Evolutionary conservation across 2,888 invertebrate genomes (phyloP).

Genomic region (Epinotia ramella): DNA sequence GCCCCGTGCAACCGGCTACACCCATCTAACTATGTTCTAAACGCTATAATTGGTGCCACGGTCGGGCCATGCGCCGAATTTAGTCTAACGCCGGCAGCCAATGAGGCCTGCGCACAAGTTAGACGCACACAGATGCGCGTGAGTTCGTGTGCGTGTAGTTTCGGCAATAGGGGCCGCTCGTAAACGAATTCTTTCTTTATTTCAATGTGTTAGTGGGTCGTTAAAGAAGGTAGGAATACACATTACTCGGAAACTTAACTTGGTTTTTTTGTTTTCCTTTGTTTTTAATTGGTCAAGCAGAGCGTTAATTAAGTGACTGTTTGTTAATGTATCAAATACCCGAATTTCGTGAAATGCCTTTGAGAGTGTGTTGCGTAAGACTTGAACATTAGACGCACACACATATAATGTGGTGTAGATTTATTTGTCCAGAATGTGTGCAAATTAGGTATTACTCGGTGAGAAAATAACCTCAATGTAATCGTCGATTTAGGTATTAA

Average conservation of each 20-base stretch:
- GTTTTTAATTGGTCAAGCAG: no score
- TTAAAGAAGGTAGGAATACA: neutral
- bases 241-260: no score
- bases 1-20: neutral
- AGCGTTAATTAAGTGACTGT: no score
- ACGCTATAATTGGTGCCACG: conserved; percentile 7
- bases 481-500: neutral
- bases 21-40: neutral
- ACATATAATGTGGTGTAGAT: neutral
- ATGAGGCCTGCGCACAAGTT: conserved; percentile 36
- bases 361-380: no score
- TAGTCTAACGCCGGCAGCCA: conserved; percentile 28
- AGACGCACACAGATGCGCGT: conserved; percentile 33
- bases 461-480: neutral
- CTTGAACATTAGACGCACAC: neutral
- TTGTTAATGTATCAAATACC: no score
- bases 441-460: neutral
- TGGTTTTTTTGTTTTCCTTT: no score
- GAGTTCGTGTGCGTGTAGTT: conserved; percentile 1
- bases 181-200: neutral
- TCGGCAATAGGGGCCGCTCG: conserved; percentile 13
- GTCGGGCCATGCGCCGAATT: conserved; percentile 24
- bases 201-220: neutral
- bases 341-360: no score
- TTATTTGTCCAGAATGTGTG: neutral